phyloP scores from a whole-genome alignment of 2,113 vertebrate species.

The Chionis minor region DNA sequence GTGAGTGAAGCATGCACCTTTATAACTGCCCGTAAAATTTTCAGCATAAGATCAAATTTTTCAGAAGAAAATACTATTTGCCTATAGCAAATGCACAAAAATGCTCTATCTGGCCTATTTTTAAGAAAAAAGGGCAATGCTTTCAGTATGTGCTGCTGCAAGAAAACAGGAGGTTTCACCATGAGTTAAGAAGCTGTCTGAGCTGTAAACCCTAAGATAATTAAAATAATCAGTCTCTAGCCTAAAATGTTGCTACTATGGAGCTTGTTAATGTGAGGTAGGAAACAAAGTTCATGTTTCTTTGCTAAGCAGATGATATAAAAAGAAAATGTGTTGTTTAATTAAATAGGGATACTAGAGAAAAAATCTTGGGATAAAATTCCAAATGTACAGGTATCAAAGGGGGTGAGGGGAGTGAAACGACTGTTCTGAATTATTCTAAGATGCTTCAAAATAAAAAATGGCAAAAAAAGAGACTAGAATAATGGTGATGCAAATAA shows the following conservation, averaged over 20 bases:
- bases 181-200: not conserved
- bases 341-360: not conserved
- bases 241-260: not conserved
- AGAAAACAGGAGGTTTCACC: not conserved
- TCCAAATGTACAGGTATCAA: not conserved
- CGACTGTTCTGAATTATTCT: not conserved
- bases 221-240: constrained; percentile 38
- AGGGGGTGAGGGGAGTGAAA: not conserved
- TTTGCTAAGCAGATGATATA: not conserved
- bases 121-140: not conserved
- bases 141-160: not conserved
- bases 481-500: not conserved
- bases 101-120: not conserved
- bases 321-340: not conserved
- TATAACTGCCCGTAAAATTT: not conserved
- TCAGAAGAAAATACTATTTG: constrained; percentile 33
- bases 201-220: constrained; percentile 17
- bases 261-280: not conserved
- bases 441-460: not conserved
- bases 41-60: not conserved
- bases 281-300: not conserved
- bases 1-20: constrained; percentile 18
- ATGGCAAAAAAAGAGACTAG: not conserved
- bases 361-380: not conserved
- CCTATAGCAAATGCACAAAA: not conserved